These are phyloP conservation scores for Drosophila acutilabella DNA, from an alignment of 2,888 invertebrate genomes.

Conservation along the genomic window DNA sequence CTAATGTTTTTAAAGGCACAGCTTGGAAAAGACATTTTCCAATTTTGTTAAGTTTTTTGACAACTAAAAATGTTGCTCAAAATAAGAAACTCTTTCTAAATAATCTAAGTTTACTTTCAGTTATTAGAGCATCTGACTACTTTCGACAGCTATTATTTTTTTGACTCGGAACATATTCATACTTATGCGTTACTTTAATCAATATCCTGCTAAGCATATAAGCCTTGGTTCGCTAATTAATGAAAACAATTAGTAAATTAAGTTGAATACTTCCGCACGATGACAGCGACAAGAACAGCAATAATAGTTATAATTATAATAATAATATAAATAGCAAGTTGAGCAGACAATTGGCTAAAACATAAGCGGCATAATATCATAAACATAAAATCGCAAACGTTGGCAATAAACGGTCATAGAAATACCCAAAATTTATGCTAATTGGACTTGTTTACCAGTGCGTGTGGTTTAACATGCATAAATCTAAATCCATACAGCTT, in stretches of 20 bases:
- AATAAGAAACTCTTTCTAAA: no score
- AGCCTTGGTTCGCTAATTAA: slow-evolving; percentile 66
- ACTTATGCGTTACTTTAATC: slow-evolving; percentile 28
- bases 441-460: slow-evolving; percentile 78
- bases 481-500: slow-evolving; percentile 46
- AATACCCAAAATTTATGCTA: slow-evolving; percentile 77
- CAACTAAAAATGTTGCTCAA: no score
- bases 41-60: no score
- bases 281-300: slow-evolving; percentile 38
- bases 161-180: slow-evolving; percentile 36
- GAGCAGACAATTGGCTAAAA: slow-evolving; percentile 53
- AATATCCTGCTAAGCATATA: slow-evolving; percentile 46
- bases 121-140: no score
- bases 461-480: slow-evolving; percentile 66
- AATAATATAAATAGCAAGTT: slow-evolving; percentile 29
- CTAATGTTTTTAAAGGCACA: no score
- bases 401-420: slow-evolving; percentile 73
- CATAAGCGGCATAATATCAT: slow-evolving; percentile 59
- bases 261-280: slow-evolving; percentile 60
- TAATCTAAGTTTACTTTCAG: no score
- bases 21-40: no score
- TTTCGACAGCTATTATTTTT: not conserved
- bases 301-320: slow-evolving; percentile 25
- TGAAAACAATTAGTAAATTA: slow-evolving; percentile 80
- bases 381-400: slow-evolving; percentile 78